Conservation (phyloP, 53 echinoderm and acorn worm genomes). For the Astropecten irregularis region DNA sequence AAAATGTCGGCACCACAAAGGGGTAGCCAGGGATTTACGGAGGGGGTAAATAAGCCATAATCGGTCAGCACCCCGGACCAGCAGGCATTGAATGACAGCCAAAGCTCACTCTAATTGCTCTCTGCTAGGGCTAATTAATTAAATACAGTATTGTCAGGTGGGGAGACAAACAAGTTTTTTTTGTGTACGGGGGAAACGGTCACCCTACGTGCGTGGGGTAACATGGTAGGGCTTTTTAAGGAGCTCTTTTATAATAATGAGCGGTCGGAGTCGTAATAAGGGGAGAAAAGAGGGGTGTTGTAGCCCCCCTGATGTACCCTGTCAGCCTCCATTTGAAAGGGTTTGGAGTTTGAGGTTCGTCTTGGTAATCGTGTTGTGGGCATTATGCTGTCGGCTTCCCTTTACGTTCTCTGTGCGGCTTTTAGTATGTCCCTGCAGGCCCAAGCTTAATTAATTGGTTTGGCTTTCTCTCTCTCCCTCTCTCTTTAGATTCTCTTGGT, state of each 20-base stretch:
- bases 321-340: background rate
- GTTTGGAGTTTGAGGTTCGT: background rate
- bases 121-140: slow-evolving; percentile 50
- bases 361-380: background rate
- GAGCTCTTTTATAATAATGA: background rate
- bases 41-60: slow-evolving; percentile 48
- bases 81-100: slow-evolving; percentile 49
- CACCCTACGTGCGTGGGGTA: background rate
- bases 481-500: no score
- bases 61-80: slow-evolving; percentile 50
- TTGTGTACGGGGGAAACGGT: background rate
- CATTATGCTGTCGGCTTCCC: slow-evolving; percentile 3
- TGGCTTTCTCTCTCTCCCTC: background rate
- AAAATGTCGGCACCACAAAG: slow-evolving; percentile 37
- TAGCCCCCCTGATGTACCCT: no score
- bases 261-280: no score
- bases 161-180: background rate
- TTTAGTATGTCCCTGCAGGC: background rate
- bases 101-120: slow-evolving; percentile 33
- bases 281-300: no score
- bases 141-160: slow-evolving; percentile 45
- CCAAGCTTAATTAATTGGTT: slow-evolving; percentile 9
- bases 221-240: background rate
- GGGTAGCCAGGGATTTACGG: background rate
- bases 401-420: slow-evolving; percentile 1